Evolutionary conservation across 2,113 vertebrate species (phyloP), one percentile per base, ranked within the genome.

Genomic region (Pseudorhombus dupliciocellatus): DNA sequence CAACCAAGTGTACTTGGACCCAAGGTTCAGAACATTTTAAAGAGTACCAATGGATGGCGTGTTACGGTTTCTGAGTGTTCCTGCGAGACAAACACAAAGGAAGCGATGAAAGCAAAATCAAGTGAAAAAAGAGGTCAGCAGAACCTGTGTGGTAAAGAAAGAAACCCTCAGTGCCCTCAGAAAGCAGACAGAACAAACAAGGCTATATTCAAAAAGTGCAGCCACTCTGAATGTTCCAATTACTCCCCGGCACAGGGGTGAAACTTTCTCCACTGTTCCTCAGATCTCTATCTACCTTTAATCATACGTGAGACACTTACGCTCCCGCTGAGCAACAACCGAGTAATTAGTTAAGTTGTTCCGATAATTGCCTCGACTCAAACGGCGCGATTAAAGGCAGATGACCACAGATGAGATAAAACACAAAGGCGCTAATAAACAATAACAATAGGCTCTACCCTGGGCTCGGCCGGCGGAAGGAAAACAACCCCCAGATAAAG

Each of bases 351-450:
- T 81, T 58, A 50, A 77, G 73, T 80, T 73, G 76, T 77, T 71
- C 73, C 65, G 85, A 84, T 88, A 86, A 87, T 80, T 84, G 82
- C 74, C 78, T 78, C 2, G 74, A 83, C 44, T 86, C 59, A 48
- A 82, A 84, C 61, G 42, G 81, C 1, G 3, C 70, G 66, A 86
- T 82, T 75, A 77, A 88, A 86, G 79, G 5, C 73, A 60, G 84
- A 83, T 81, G 87, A 89, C 87, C 83, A 79, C 75, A 26, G 74
- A 84, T 86, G 75, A 87, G 86, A 85, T 81, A 63, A 85, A 84
- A 79, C 61, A 90, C 77, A 79, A 79, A 50, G 40, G 30, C 0
- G 16, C 61, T 40, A 79, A 83, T 87, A 81, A 85, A 85, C 73
- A 90, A 77, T 40, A 73, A 73, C 70, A 70, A 52, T 58, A 48